phyloP scores from a whole-genome alignment of 2,797 vertebrate species.

The Philypnodon macrostomus region DNA sequence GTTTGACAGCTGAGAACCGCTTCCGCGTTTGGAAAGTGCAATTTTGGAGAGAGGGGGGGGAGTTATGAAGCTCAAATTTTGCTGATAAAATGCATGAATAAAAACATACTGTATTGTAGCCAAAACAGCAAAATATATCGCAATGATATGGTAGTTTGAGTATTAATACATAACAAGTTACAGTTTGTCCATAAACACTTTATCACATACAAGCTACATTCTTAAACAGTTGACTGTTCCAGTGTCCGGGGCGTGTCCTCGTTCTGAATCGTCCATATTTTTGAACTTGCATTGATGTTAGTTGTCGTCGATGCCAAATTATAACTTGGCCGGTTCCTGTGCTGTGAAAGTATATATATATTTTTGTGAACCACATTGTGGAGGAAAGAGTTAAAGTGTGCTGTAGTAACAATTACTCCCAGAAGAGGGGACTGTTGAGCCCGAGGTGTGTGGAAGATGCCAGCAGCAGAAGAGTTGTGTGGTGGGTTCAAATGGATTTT shows the following conservation, averaged over 20 bases:
- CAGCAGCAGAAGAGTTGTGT: slow-evolving; percentile 40
- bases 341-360: no score
- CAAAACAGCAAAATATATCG: no score
- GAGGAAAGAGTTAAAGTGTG: no score
- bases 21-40: slow-evolving; percentile 49
- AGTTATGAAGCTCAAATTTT: not conserved
- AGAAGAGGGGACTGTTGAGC: slow-evolving; percentile 6
- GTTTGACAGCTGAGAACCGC: slow-evolving; percentile 60
- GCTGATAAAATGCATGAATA: no score
- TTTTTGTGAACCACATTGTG: no score
- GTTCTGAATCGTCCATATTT: not conserved
- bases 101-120: no score
- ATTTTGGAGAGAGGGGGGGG: slow-evolving; percentile 6
- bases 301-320: no score
- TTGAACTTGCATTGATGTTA: not conserved
- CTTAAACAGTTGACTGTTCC: slow-evolving; percentile 45
- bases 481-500: slow-evolving; percentile 50
- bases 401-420: no score
- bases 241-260: slow-evolving; percentile 21
- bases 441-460: slow-evolving; percentile 50
- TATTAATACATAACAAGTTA: no score
- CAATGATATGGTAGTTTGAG: no score
- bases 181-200: not conserved
- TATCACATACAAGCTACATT: no score
- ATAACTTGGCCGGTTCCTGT: no score